phyloP scores from a whole-genome alignment of 2,888 invertebrate species.

The Hypomecis atomaria region DNA sequence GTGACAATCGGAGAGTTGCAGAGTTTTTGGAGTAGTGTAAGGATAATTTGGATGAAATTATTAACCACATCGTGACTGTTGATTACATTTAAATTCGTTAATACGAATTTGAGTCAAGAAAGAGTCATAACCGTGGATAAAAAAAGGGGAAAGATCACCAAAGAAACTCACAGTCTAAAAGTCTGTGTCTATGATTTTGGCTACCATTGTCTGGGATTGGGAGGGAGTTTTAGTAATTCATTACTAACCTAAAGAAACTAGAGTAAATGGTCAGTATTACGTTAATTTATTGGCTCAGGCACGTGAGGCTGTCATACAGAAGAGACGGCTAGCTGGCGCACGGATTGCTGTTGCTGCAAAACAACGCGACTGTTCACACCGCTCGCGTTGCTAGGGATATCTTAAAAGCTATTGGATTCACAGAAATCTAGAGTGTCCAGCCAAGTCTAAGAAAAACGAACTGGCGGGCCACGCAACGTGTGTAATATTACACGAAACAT shows the following conservation, averaged over 20 bases:
- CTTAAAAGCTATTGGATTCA: constrained; percentile 5
- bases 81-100: too few species aligned
- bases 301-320: constrained; percentile 13
- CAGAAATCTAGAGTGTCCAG: too few species aligned
- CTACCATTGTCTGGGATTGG: constrained; percentile 34
- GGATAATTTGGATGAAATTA: too few species aligned
- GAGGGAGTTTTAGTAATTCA: constrained; percentile 26
- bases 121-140: too few species aligned
- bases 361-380: constrained; percentile 24
- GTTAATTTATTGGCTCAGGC: constrained; percentile 9
- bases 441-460: too few species aligned
- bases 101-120: too few species aligned
- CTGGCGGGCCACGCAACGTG: too few species aligned
- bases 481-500: too few species aligned
- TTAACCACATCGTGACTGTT: too few species aligned
- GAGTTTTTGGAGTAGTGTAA: too few species aligned
- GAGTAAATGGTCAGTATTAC: constrained; percentile 21
- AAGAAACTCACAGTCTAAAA: constrained; percentile 42
- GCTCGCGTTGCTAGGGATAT: constrained; percentile 9
- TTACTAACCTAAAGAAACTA: constrained; percentile 24
- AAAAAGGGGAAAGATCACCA: constrained; percentile 42
- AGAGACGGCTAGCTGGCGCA: constrained; percentile 17
- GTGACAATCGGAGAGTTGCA: too few species aligned
- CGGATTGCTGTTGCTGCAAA: constrained; percentile 22
- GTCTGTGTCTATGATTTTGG: constrained; percentile 41